phyloP scores from a whole-genome alignment of 2,113 vertebrate species.

The Poeciliopsis turrubarensis region DNA sequence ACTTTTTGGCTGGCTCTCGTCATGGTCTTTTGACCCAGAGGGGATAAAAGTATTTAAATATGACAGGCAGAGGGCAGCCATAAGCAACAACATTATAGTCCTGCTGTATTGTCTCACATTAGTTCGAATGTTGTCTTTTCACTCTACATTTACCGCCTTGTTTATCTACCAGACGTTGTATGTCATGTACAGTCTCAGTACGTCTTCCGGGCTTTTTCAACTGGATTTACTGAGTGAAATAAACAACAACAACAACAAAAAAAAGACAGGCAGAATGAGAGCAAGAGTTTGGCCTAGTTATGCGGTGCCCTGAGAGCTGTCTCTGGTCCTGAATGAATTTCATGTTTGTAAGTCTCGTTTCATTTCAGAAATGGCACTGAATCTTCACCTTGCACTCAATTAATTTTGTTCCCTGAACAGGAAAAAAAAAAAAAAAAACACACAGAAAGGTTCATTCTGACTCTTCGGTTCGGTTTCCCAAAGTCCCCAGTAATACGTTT shows the following conservation, averaged over 20 bases:
- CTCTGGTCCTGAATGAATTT: slow-evolving; percentile 76
- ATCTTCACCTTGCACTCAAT: slow-evolving; percentile 22
- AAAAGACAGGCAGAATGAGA: slow-evolving; percentile 22
- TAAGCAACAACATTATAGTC: slow-evolving; percentile 27
- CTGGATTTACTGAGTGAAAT: slow-evolving; percentile 25
- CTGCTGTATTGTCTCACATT: slow-evolving; percentile 31
- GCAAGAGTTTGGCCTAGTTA: slow-evolving; percentile 44
- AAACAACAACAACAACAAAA: slow-evolving; percentile 3
- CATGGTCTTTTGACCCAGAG: slow-evolving; percentile 17
- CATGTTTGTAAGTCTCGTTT: slow-evolving; percentile 34
- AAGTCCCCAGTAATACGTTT: not conserved
- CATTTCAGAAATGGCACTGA: slow-evolving; percentile 17
- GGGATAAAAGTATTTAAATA: slow-evolving; percentile 37
- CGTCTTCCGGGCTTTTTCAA: slow-evolving; percentile 5
- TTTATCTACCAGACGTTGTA: not conserved
- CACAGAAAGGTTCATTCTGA: slow-evolving; percentile 26
- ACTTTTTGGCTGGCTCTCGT: slow-evolving; percentile 10
- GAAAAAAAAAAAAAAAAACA: slow-evolving; percentile 11
- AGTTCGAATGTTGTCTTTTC: slow-evolving; percentile 30
- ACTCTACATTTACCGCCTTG: slow-evolving; percentile 5
- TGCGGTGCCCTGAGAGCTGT: slow-evolving; percentile 63
- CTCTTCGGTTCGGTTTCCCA: slow-evolving; percentile 7
- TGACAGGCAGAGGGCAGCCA: slow-evolving; percentile 52
- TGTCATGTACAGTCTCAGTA: not conserved
- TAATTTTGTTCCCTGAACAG: slow-evolving; percentile 24